phyloP scores from a whole-genome alignment of 2,888 invertebrate species.

The Nasonovia ribisnigri region DNA sequence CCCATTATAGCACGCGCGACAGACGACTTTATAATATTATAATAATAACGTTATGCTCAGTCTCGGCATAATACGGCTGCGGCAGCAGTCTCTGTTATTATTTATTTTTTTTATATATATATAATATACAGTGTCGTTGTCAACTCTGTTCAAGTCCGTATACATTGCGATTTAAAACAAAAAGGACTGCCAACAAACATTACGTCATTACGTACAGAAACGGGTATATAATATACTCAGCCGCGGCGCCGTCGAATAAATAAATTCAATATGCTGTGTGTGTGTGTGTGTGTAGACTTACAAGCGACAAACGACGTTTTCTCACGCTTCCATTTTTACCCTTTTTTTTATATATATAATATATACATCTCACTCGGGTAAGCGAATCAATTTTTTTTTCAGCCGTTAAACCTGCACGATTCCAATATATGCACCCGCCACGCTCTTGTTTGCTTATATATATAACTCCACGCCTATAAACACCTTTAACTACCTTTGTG shows the following conservation, averaged over 20 bases:
- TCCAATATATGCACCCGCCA: too few species aligned
- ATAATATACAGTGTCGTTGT: not conserved
- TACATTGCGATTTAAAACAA: not conserved
- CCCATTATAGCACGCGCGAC: not conserved
- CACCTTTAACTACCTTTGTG: too few species aligned
- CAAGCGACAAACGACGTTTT: not conserved
- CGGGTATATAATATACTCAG: constrained; percentile 6
- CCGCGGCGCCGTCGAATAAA: not conserved
- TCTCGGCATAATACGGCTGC: not conserved
- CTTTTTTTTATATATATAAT: not conserved
- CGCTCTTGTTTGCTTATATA: not conserved
- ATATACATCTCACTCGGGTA: not conserved
- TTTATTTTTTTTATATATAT: not conserved
- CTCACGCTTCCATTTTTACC: constrained; percentile 7
- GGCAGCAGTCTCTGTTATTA: not conserved
- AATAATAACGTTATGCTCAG: not conserved
- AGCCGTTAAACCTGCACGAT: not conserved
- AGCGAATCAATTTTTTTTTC: not conserved
- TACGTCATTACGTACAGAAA: not conserved
- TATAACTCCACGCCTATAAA: not conserved
- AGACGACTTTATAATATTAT: not conserved
- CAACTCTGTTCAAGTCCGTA: not conserved
- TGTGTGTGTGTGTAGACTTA: not conserved
- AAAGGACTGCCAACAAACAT: constrained; percentile 18
- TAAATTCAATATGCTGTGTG: not conserved